These are phyloP conservation scores for Rhopilema esculentum DNA, from an alignment of 30 jellyfish, hydroid and myxozoan genomes.

Conservation along the genomic window DNA sequence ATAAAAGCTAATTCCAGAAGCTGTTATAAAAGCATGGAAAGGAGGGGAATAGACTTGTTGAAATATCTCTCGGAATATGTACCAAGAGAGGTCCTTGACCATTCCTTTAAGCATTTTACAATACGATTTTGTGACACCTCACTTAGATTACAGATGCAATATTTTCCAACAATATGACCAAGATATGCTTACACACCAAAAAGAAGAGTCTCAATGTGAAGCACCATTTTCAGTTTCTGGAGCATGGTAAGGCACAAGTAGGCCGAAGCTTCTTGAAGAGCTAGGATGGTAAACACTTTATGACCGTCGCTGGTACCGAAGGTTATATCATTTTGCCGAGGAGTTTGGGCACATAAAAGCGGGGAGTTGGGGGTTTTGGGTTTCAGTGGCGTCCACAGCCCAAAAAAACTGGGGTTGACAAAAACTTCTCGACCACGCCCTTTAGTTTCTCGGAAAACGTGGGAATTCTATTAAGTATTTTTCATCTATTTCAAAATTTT, in stretches of 20 bases:
- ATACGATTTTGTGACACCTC: neutral
- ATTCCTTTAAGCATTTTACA: too few relatives aligned
- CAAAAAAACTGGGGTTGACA: too few relatives aligned
- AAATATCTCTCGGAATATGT: conserved; percentile 25
- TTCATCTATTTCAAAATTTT: too few relatives aligned
- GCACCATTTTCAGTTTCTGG: too few relatives aligned
- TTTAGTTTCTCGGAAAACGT: too few relatives aligned
- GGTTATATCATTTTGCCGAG: conserved; percentile 50
- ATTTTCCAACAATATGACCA: conserved; percentile 44
- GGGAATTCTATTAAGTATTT: too few relatives aligned
- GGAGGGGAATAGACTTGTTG: conserved; percentile 22
- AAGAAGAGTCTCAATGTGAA: conserved; percentile 21
- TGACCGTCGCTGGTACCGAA: conserved; percentile 22
- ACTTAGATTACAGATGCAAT: conserved; percentile 12
- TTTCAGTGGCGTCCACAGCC: too few relatives aligned
- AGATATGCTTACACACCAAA: conserved; percentile 1
- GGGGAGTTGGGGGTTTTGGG: too few relatives aligned
- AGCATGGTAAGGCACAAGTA: too few relatives aligned
- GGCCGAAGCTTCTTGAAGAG: conserved; percentile 37
- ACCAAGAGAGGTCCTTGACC: conserved; percentile 58
- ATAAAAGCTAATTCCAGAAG: conserved; percentile 14
- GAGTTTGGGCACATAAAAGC: too few relatives aligned
- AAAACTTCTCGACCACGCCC: too few relatives aligned
- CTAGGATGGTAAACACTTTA: conserved; percentile 46
- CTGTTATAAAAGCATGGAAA: conserved; percentile 19